Conservation (phyloP, 2,113 vertebrate species). For the Tenrec ecaudatus region DNA sequence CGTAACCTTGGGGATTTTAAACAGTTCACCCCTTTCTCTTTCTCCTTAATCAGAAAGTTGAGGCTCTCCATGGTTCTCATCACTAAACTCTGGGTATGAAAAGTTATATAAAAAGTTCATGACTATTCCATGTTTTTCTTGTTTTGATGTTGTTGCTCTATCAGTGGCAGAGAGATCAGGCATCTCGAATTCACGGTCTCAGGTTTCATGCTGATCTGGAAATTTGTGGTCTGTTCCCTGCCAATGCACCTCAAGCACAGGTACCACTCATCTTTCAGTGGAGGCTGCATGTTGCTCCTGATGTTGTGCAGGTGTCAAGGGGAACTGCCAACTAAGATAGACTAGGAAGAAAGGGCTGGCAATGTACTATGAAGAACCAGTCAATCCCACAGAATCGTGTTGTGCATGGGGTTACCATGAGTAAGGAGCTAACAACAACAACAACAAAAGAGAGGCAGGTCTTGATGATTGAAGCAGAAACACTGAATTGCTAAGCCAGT, state of each 20-base stretch:
- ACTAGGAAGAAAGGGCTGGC: neutral
- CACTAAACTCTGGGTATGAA: constrained; percentile 60
- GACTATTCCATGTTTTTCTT: constrained; percentile 56
- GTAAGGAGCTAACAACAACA: neutral
- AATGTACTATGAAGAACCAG: neutral
- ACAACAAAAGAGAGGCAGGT: neutral
- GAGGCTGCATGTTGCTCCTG: neutral
- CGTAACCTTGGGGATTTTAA: constrained; percentile 81
- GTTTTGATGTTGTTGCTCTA: constrained; percentile 51
- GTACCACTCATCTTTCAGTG: neutral
- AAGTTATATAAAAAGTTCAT: constrained; percentile 58
- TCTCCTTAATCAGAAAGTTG: constrained; percentile 65
- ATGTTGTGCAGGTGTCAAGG: neutral
- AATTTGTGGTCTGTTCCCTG: neutral
- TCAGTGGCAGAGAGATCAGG: neutral
- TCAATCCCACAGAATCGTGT: too few relatives aligned
- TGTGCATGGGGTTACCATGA: too few relatives aligned
- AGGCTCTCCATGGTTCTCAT: constrained; percentile 60
- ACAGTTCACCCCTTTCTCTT: constrained; percentile 72
- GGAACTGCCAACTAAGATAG: neutral
- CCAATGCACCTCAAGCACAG: neutral
- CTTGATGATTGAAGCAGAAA: neutral
- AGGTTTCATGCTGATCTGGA: neutral
- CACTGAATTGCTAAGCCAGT: too few relatives aligned
- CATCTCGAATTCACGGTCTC: neutral